These are phyloP conservation scores for Balanococcus diminutus DNA, from an alignment of 2,888 invertebrate species.

Conservation along the genomic window DNA sequence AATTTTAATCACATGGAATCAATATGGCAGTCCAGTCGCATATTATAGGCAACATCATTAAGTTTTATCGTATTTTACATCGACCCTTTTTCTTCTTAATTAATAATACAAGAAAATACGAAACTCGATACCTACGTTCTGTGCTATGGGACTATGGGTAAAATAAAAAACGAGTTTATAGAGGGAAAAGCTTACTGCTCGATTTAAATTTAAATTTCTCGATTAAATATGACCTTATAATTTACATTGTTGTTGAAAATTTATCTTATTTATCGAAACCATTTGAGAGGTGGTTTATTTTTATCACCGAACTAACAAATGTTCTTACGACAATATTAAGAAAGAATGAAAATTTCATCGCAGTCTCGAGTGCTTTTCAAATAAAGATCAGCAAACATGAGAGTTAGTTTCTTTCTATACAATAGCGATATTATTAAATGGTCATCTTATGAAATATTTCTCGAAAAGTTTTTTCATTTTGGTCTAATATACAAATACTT, in stretches of 20 bases:
- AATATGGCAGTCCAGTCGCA: too few relatives aligned
- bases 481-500: background rate
- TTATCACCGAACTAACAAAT: background rate
- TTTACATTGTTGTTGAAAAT: background rate
- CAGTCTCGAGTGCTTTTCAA: slow-evolving; percentile 18
- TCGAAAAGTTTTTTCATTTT: background rate
- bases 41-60: background rate
- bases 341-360: slow-evolving; percentile 26
- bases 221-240: slow-evolving; percentile 28
- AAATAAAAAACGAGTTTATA: background rate
- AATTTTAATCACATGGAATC: slow-evolving; percentile 14
- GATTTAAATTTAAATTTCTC: slow-evolving; percentile 15
- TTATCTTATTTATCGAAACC: background rate
- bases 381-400: background rate
- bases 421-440: background rate
- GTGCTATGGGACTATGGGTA: too few relatives aligned
- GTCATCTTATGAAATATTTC: background rate
- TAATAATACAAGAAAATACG: slow-evolving; percentile 37
- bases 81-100: slow-evolving; percentile 39
- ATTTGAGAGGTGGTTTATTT: background rate
- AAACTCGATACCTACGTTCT: slow-evolving; percentile 14
- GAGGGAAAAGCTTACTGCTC: background rate
- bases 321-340: background rate
- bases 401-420: background rate
- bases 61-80: background rate